These are phyloP conservation scores for Lutjanus campechanus DNA, from an alignment of 2,797 vertebrate genomes.

Conservation along the genomic window DNA sequence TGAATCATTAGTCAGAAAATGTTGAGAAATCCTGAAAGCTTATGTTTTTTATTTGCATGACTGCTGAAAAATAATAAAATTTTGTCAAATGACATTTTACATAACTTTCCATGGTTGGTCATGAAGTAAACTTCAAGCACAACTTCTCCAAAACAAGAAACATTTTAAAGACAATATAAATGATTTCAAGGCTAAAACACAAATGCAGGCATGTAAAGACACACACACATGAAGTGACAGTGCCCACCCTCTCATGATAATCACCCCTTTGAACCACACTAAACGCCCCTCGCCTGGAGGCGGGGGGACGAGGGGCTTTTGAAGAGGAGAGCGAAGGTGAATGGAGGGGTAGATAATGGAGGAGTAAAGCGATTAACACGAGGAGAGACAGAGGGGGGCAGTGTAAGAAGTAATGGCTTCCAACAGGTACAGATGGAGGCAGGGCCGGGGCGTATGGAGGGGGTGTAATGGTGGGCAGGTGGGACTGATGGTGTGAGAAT, in stretches of 20 bases:
- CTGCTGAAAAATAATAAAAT: too few species aligned
- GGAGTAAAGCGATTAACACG: conserved; percentile 20
- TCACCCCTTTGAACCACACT: conserved; percentile 56
- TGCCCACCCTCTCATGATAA: conserved; percentile 45
- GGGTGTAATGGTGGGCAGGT: conserved; percentile 32
- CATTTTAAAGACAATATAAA: too few species aligned
- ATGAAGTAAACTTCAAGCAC: not conserved
- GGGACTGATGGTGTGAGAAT: conserved; percentile 30
- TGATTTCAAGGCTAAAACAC: too few species aligned
- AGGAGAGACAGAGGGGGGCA: not conserved
- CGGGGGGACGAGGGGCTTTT: not conserved
- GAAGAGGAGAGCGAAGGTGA: conserved; percentile 10
- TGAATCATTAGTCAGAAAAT: too few species aligned
- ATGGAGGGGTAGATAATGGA: conserved; percentile 37
- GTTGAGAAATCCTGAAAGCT: too few species aligned
- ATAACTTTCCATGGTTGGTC: not conserved
- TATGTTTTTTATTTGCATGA: too few species aligned
- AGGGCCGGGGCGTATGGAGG: conserved; percentile 17
- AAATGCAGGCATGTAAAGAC: not conserved
- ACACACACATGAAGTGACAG: conserved; percentile 38
- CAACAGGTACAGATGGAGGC: conserved; percentile 13
- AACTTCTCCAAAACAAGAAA: too few species aligned
- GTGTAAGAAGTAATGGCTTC: conserved; percentile 18
- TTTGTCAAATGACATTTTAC: too few species aligned
- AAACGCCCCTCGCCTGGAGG: conserved; percentile 29